Base-by-base conservation (phyloP, 2,888 invertebrate genomes). In the Zhengitettix transpicula region DNA sequence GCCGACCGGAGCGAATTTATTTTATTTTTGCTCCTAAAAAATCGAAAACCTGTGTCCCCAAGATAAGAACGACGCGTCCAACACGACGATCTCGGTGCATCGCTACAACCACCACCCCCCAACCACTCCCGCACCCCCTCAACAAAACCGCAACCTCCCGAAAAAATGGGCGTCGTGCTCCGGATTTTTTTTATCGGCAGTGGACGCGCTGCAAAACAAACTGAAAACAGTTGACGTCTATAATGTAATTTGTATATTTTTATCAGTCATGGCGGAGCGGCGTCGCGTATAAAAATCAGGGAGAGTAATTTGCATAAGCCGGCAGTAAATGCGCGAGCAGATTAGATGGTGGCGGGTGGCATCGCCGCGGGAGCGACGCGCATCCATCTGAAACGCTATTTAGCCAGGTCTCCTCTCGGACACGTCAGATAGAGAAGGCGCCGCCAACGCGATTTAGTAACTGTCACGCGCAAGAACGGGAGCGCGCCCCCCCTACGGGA, bases 201-300 rank as follows among this genome's bases (percentile, higher is more conserved):
- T 28, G 28, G 28, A 28, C 28, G 28, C 58, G 41, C 51, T 42
- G 59, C 56, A 56, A 15, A 51, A 56, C 57, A 52, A 57, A 57
- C 57, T 52, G 58, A 52, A 56, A 56, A 56, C 58, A 61, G 61
- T 61, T 57, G 55, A 60, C 61, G 63, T 63, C 63, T 63, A 63
- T 63, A 61, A 60, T 58, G 63, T 61, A 61, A 63, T 63, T 63
- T 63, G 63, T 63, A 61, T 60, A 60, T 63, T 62, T 63, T 63
- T 63, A 61, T 61, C 61, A 55, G 56, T 44, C 41, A 41, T 54
- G 53, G 53, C 55, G 56, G 40, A 57, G 58, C 61, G 57, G 53
- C 47, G 47, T 28, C 57, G 44, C 44, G 58, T 58, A 58, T 55
- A 55, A 58, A 58, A 58, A 58, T 58, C 55, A 44, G 58, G 54